Evolutionary conservation across 2,888 invertebrate species (phyloP), one percentile per base, ranked within the genome.

Genomic region (Laspeyria flexula): DNA sequence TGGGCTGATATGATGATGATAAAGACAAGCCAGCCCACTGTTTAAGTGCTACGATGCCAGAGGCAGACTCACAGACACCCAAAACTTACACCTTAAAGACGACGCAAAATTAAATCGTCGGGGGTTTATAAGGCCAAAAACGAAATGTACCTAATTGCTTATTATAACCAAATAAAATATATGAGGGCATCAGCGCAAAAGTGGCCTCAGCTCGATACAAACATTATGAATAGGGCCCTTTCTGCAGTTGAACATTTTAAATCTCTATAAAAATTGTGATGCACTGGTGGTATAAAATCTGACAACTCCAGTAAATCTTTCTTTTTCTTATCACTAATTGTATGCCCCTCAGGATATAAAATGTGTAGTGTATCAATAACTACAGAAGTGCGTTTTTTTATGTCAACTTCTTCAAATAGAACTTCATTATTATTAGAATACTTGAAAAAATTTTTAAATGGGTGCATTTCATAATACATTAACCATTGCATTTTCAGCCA

Each of bases 301-400:
- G 37, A 37, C 30, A 47, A 47, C 21, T 47, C 47, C 42, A 47
- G 12, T 42, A 47, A 47, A 47, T 47, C 47, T 39, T 47, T 46
- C 37, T 42, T 47, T 41, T 47, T 47, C 18, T 47, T 47, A 47
- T 47, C 41, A 47, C 35, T 48, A n/a, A 43, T 38, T n/a, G n/a
- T 33, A 43, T 43, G 42, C 21, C 43, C 29, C 1, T 40, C 29
- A 29, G 29, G 27, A 29, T 41, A 45, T 38, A 51, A 42, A 45
- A 45, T 16, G 38, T 51, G 23, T 41, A 37, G 35, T 3, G 29
- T 41, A 1, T 41, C 23, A 13, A 47, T 35, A 6, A 30, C 1
- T n/a, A 34, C 9, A 9, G 40, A 47, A 34, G n/a, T 40, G 33
- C 34, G 33, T 47, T 47, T 47, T 16, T 47, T 47, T 7, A 47